phyloP scores from a whole-genome alignment of 2,888 invertebrate genomes.

The Apodemia mormo region DNA sequence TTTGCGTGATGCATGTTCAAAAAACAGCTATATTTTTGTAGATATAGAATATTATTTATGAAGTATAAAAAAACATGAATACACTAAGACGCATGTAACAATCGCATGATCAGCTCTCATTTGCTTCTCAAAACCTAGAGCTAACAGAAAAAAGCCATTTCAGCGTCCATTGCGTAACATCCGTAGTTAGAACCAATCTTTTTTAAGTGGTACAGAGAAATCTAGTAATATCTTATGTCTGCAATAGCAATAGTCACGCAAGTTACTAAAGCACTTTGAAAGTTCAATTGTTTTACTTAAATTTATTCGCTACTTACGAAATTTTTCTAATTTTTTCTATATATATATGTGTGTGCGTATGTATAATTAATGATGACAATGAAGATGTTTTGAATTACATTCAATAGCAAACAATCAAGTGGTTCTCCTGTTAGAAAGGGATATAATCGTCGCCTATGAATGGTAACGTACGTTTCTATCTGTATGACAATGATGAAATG shows the following conservation, averaged over 20 bases:
- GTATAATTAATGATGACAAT: too few relatives aligned
- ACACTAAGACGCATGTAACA: neutral
- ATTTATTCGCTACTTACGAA: slow-evolving; percentile 13
- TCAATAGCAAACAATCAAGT: too few relatives aligned
- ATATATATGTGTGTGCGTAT: too few relatives aligned
- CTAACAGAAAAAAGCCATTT: slow-evolving; percentile 55
- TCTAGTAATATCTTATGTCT: slow-evolving; percentile 42
- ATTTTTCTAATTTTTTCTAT: neutral
- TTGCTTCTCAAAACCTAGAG: slow-evolving; percentile 53
- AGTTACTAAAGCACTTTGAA: slow-evolving; percentile 32
- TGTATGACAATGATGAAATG: too few relatives aligned
- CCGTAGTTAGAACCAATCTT: slow-evolving; percentile 68
- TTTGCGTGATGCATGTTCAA: too few relatives aligned
- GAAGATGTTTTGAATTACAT: too few relatives aligned
- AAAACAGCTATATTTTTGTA: too few relatives aligned
- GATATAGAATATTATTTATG: too few relatives aligned
- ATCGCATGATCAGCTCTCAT: slow-evolving; percentile 59
- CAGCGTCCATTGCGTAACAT: slow-evolving; percentile 58
- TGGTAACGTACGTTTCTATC: too few relatives aligned
- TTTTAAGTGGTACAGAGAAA: slow-evolving; percentile 54
- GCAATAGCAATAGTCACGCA: slow-evolving; percentile 66
- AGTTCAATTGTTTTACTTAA: slow-evolving; percentile 24
- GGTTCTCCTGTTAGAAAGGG: too few relatives aligned
- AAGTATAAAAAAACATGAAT: too few relatives aligned
- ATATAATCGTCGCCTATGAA: too few relatives aligned